Conservation (phyloP, 2,888 invertebrate genomes). For the Xestia ashworthii region DNA sequence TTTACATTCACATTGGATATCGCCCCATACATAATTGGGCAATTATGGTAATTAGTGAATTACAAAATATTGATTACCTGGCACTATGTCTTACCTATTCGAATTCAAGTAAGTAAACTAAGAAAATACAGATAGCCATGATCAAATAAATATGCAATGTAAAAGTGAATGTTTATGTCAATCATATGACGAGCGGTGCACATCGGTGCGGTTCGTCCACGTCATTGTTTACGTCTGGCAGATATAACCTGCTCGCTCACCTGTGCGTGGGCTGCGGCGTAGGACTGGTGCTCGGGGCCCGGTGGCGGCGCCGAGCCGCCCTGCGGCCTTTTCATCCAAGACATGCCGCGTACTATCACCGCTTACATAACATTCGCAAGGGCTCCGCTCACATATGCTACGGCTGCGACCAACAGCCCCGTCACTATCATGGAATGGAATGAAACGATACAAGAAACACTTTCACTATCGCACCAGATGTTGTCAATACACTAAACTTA, state of each 20-base stretch:
- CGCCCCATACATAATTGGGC: slow-evolving; percentile 27
- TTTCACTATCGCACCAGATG: slow-evolving; percentile 80
- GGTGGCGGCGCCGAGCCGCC: slow-evolving; percentile 75
- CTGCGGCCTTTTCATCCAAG: slow-evolving; percentile 87
- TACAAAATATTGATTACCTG: slow-evolving; percentile 20
- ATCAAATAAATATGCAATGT: slow-evolving; percentile 6
- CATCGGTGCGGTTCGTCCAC: slow-evolving; percentile 76
- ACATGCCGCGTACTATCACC: slow-evolving; percentile 82
- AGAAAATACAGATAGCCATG: slow-evolving; percentile 10
- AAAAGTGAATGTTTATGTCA: slow-evolving; percentile 62
- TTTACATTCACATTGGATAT: slow-evolving; percentile 18
- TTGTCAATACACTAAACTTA: slow-evolving; percentile 51
- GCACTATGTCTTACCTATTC: slow-evolving; percentile 5
- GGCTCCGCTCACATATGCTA: slow-evolving; percentile 83
- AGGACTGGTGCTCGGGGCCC: slow-evolving; percentile 78
- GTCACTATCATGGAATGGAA: slow-evolving; percentile 83
- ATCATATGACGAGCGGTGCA: slow-evolving; percentile 70
- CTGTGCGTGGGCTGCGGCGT: slow-evolving; percentile 84
- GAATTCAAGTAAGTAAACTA: slow-evolving; percentile 3
- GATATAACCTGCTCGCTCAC: slow-evolving; percentile 82
- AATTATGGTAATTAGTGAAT: slow-evolving; percentile 41
- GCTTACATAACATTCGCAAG: slow-evolving; percentile 88
- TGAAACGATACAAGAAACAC: slow-evolving; percentile 77
- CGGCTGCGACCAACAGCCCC: slow-evolving; percentile 78
- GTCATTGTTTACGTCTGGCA: slow-evolving; percentile 86